Evolutionary conservation across 1,140 invertebrate species (phyloP), one percentile per base, ranked within the genome.

Genomic region (Aphelenchoides besseyi): DNA sequence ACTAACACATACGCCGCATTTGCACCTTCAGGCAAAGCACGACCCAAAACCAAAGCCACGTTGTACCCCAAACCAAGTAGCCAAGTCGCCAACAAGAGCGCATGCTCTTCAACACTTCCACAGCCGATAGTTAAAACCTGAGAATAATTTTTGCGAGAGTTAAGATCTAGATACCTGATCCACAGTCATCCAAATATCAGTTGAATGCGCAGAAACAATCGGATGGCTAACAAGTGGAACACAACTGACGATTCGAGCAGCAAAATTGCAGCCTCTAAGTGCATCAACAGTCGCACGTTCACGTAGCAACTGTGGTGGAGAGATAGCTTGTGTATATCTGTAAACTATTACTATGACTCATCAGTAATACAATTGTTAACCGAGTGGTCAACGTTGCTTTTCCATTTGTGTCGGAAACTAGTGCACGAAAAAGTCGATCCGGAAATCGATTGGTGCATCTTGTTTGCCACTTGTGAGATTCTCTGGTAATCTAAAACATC

Each of bases 1-100:
- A 69, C 69, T 8, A 78, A 54, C 2, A 80, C 77, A 55, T 67
- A 79, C 18, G 78, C 79, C 3, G 37, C 54, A 28, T 80, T 79
- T 1, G 74, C 52, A 26, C 79, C 78, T 52, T 76, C 75, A 28
- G 79, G 79, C 18, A 79, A 48, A 2, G 78, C 35, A 9, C 57
- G 29, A 0, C 79, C 78, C 18, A 78, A 53, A 12, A 78, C 18
- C 1, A 78, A 9, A 55, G 37, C 12, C 9, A 53, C 70, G 3
- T 66, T 23, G 9, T 75, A 54, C n/a, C 62, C 36, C 1, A 81
- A 57, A 9, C 72, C 59, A 35, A 78, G 35, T 12, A 78, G 70
- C 76, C 76, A 78, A 67, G 67, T 77, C 37, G 33, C 54, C 33
- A 78, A 55, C 5, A 78, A 52, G 3, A 77, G 48, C 16, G 67